Base-by-base conservation (phyloP, 2,113 vertebrate species). In the Takifugu flavidus region DNA sequence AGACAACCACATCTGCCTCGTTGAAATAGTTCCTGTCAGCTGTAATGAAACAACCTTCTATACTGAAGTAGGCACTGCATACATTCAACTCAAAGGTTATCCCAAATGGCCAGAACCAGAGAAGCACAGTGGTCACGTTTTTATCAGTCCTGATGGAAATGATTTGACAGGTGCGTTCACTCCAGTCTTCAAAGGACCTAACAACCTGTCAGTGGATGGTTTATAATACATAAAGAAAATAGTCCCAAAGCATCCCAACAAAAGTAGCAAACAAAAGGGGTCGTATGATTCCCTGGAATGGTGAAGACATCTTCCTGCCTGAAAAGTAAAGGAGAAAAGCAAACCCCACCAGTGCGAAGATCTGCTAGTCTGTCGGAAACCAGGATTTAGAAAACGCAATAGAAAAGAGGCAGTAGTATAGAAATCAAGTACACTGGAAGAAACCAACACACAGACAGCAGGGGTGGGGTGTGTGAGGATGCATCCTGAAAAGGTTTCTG, bases 61-160 rank as follows among this genome's bases (percentile, higher is more conserved):
- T 95, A 59, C 93, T 95, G 83, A 98, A 99, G 85, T 93, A 88
- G 0, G 93, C 90, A 77, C 93, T 91, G 83, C 96, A 99, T 54
- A 94, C 88, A 3, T 89, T 93, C 1, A 91, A 90, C 72, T 98
- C 94, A 0, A 97, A 98, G 3, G 94, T 95, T 70, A 96, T 91
- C 31, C 95, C 96, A 54, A 98, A 98, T 0, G 96, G 96, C 96
- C 96, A 98, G 53, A 98, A 92, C 96, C 96, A 98, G 73, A 98
- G 92, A 56, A 98, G 87, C 70, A 98, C 79, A 8, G 92, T 95
- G 39, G 95, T 98, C 80, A 94, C 91, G 68, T 98, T 98, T 78
- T 92, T 91, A 53, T 95, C 88, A 1, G 85, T 91, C 89, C 94
- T 93, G 63, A 89, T 87, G 67, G 94, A 94, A 72, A 96, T 95